phyloP scores from a whole-genome alignment of 23 tunicate species.

The Pegea sp. region DNA sequence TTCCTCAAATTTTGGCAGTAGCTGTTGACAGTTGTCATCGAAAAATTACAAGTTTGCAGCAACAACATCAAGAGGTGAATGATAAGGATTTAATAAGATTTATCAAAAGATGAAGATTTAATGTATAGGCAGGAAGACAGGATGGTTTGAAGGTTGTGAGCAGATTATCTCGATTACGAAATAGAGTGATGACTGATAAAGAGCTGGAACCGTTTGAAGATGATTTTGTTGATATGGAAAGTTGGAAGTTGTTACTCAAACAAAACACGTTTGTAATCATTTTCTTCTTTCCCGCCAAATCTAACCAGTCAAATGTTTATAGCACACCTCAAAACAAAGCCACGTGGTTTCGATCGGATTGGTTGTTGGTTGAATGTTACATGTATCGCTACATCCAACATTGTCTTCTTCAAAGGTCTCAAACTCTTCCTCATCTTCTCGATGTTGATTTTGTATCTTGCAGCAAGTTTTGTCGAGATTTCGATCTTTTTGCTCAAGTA shows the following conservation, averaged over 20 bases:
- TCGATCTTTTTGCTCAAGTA: too few species aligned
- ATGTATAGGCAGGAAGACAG: background rate
- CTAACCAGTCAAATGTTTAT: background rate
- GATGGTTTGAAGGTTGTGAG: background rate
- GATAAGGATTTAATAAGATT: background rate
- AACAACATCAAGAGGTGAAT: background rate
- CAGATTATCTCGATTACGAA: background rate
- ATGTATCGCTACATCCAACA: background rate
- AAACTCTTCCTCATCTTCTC: too few species aligned
- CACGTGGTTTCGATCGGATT: background rate
- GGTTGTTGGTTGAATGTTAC: background rate
- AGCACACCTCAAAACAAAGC: background rate
- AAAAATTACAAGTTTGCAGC: background rate
- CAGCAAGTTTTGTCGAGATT: too few species aligned
- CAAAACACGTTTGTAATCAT: background rate
- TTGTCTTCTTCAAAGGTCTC: background rate
- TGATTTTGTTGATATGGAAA: constrained; percentile 1
- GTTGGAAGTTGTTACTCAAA: constrained; percentile 24
- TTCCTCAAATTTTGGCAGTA: background rate
- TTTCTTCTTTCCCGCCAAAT: background rate
- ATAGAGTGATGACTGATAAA: background rate
- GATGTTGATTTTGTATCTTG: too few species aligned
- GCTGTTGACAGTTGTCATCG: background rate
- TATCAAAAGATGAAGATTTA: background rate
- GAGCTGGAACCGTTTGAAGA: background rate